Base-by-base conservation (phyloP, 2,888 invertebrate genomes). In the Lutraria lutraria region DNA sequence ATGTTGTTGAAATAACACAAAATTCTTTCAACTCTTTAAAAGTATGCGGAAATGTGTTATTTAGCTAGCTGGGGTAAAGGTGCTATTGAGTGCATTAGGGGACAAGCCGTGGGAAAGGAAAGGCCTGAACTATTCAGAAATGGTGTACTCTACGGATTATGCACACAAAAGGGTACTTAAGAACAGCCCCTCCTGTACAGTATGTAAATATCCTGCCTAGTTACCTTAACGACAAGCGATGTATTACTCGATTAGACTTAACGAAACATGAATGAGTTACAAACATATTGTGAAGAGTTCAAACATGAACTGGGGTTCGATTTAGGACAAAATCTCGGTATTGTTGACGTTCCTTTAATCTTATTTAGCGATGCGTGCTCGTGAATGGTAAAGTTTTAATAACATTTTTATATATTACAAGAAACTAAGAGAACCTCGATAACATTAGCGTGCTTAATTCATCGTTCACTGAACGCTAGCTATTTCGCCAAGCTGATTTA, bases 301-400 rank as follows among this genome's bases (percentile, higher is more conserved):
- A 31, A 34, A 34, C 76, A 13, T 10, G 25, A 79, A 34, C 21
- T 79, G 10, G 21, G 56, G 85, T 79, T 85, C 85, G 80, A 34
- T 25, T 56, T 0, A 56, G 85, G 85, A 56, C 79, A 25, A 34
- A 25, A 56, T 54, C 34, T 34, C 13, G 60, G 29, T 43, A 79
- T 76, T 79, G 85, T 85, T 85, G n/a, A 56, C 34, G 56, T 52
- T 12, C 76, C 76, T 85, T 85, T 79, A 1, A 60, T 76, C n/a
- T 79, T 54, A 85, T 31, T 29, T 80, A 60, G 34, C 79, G 79
- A 80, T 54, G 85, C 85, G 34, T 60, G 79, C 43, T 34, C 79
- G 43, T 85, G 85, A 85, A 85, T 85, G 85, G 79, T 34, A 54
- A 56, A 80, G 56, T n/a, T 34, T 80, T 80, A 85, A 85, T 84